Percentiles rank a stretch among this genome's conserved stretches.
phyloP scores from a whole-genome alignment of 2,113 vertebrate species.

The Solea solea region DNA sequence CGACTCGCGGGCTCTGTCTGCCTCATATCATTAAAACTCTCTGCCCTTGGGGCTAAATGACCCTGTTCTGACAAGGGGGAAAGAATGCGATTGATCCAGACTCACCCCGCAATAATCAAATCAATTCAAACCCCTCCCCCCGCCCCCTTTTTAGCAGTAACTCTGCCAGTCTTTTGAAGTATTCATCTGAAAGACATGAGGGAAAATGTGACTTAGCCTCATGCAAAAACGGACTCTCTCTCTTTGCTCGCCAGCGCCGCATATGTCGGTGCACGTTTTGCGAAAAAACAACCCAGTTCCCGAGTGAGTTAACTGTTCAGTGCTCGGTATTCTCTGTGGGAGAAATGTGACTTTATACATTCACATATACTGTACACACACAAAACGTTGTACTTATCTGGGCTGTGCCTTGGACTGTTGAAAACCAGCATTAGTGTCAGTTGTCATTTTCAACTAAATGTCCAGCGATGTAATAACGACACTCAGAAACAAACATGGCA shows the following conservation, averaged over 20 bases:
- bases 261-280: constrained; percentile 37
- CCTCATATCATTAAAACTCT: constrained; percentile 85
- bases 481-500: not conserved
- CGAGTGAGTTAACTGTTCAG: constrained; percentile 40
- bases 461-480: constrained; percentile 8
- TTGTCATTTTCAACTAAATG: constrained; percentile 39
- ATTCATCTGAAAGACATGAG: constrained; percentile 34
- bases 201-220: constrained; percentile 51
- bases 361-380: not conserved
- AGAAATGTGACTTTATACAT: constrained; percentile 47
- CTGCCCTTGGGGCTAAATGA: constrained; percentile 80
- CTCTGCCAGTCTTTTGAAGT: constrained; percentile 62
- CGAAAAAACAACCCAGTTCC: constrained; percentile 19
- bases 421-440: constrained; percentile 14
- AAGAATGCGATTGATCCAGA: constrained; percentile 87
- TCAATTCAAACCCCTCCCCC: constrained; percentile 83
- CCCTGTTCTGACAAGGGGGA: constrained; percentile 69
- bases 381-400: constrained; percentile 40
- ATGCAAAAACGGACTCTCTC: constrained; percentile 42
- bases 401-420: constrained; percentile 5
- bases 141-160: constrained; percentile 66
- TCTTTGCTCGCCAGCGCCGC: constrained; percentile 26
- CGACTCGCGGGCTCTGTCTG: constrained; percentile 80
- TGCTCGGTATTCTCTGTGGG: constrained; percentile 43
- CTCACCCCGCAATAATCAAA: constrained; percentile 86